These are phyloP conservation scores for Chrysolina haemoptera DNA, from an alignment of 2,888 invertebrate species.

Conservation along the genomic window DNA sequence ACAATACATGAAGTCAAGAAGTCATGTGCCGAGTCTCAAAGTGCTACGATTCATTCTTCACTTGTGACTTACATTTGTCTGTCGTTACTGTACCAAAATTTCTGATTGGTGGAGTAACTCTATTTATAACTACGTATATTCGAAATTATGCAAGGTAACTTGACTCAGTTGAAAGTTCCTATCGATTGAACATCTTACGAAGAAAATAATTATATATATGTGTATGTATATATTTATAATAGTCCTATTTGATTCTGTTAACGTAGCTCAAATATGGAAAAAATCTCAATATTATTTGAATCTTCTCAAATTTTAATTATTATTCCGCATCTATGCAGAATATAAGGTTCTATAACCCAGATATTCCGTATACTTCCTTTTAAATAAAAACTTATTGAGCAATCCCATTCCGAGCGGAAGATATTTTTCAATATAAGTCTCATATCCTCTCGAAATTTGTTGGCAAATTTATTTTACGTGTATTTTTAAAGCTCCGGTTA, in stretches of 20 bases:
- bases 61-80: too few species aligned
- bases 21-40: too few species aligned
- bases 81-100: too few species aligned
- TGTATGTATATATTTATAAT: too few species aligned
- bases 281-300: not conserved
- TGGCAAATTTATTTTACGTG: conserved; percentile 36
- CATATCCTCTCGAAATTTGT: conserved; percentile 42
- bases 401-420: conserved; percentile 48
- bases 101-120: too few species aligned
- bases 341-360: conserved; percentile 49
- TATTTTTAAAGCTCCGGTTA: conserved; percentile 35
- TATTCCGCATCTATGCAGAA: conserved; percentile 40
- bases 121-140: too few species aligned
- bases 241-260: not conserved
- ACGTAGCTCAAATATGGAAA: not conserved
- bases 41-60: too few species aligned
- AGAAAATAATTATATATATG: too few species aligned
- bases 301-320: conserved; percentile 33
- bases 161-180: too few species aligned
- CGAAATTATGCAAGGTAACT: too few species aligned
- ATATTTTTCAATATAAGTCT: conserved; percentile 40
- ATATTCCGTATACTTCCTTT: conserved; percentile 43
- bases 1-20: too few species aligned
- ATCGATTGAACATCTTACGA: too few species aligned
- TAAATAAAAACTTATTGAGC: conserved; percentile 54